Conservation (phyloP, 1,140 invertebrate genomes). For the Caenorhabditis briggsae region DNA sequence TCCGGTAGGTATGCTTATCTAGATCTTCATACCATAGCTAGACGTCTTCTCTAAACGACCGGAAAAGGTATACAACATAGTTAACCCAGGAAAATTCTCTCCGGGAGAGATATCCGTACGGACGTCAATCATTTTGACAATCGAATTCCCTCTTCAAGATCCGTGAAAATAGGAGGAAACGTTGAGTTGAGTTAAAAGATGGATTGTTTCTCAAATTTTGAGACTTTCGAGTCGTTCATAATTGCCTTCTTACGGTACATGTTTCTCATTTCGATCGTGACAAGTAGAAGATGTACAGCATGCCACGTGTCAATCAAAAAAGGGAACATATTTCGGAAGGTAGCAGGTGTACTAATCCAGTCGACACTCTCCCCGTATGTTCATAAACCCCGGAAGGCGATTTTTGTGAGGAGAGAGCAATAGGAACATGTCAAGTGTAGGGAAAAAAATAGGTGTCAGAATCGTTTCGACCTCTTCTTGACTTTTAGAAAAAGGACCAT, state of each 20-base stretch:
- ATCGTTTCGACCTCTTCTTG: neutral
- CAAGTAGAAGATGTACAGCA: neutral
- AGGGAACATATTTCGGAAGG: conserved; percentile 4
- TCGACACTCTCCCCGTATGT: neutral
- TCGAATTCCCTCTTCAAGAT: neutral
- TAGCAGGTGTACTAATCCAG: conserved; percentile 46
- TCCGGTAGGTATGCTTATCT: neutral
- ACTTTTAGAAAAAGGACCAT: no score
- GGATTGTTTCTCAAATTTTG: conserved; percentile 3
- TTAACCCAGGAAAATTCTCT: neutral
- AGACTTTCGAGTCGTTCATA: neutral
- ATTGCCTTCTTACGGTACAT: neutral
- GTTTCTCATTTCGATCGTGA: neutral
- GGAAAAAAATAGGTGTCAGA: neutral
- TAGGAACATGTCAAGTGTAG: neutral
- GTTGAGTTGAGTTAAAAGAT: conserved; percentile 16
- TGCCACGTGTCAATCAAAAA: conserved; percentile 52
- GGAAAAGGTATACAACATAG: neutral
- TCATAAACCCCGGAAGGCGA: neutral
- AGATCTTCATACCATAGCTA: neutral
- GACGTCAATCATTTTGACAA: conserved; percentile 51
- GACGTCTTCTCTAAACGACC: neutral
- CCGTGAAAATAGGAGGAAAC: neutral
- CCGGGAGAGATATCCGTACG: neutral
- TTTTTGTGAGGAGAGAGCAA: neutral